Base-by-base conservation (phyloP, 1,140 invertebrate species). In the Eciton burchellii region DNA sequence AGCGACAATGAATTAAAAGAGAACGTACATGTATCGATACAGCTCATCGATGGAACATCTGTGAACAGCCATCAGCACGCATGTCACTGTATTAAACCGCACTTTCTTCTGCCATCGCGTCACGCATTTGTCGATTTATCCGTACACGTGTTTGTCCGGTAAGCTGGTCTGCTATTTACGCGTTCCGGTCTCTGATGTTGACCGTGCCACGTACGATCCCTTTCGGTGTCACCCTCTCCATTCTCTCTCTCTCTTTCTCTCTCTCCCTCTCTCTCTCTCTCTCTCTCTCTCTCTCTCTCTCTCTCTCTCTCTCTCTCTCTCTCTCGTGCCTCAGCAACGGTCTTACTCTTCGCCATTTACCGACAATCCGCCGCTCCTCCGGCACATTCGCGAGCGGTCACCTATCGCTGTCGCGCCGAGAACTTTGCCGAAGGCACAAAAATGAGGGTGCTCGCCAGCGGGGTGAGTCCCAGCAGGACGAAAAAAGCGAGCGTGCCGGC, bases 391-490 rank as follows among this genome's bases (percentile, higher is more conserved):
- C 45, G 26, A 59, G 43, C 57, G 35, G 29, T 68, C 8, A 45
- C n/a, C 56, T 81, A 81, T 52, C 29, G 68, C 77, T 73, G 43
- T 73, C 41, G 77, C 77, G 49, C 35, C 56, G 19, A 81, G 77
- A 81, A 81, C 77, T 81, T 86, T 47, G 66, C 84, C 76, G 81
- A 86, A 86, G 84, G 60, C 66, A 24, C 84, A 85, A 86, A 86
- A 86, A 86, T 85, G 74, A 70, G 59, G 35, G 74, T 57, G 68
- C 77, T 81, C 41, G 56, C 68, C 41, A 68, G 9, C 56, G 68
- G n/a, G n/a, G 43, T 26, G 68, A 73, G 19, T 59, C 74, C 68
- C 57, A 41, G 52, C 79, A 45, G 54, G 24, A 6, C 14, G 21
- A 86, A 86, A 85, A 85, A 85, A 35, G 29, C 84, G 45, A 84